A percentile compares a stretch with the other conserved stretches of the same genome.
Conservation (phyloP, 2,113 vertebrate species). For the Tachuris rubrigastra region DNA sequence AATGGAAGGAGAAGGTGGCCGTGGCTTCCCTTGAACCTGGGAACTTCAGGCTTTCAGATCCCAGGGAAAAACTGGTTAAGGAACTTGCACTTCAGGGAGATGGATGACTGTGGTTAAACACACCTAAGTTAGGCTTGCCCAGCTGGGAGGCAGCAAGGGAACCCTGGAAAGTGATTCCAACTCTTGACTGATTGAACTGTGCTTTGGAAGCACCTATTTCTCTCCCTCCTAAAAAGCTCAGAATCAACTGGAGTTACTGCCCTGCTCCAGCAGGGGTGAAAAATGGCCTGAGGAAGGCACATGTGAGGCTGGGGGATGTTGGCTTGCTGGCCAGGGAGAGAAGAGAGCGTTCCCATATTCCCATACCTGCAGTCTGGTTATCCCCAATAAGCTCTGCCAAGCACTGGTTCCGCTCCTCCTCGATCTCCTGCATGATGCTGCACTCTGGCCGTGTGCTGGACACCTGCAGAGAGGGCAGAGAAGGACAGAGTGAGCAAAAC, state of each 20-base stretch:
- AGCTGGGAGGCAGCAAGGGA: neutral
- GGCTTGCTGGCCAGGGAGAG: neutral
- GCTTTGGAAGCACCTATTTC: neutral
- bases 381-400: neutral
- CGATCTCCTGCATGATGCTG: constrained; percentile 50
- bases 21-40: neutral
- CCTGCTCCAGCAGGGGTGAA: neutral
- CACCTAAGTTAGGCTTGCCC: neutral
- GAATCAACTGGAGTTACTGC: neutral
- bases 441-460: constrained; percentile 4
- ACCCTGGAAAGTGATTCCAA: neutral
- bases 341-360: accelerated
- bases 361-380: constrained; percentile 63
- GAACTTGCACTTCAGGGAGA: neutral
- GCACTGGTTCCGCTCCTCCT: constrained; percentile 50
- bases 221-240: neutral
- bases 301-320: neutral
- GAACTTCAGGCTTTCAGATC: neutral
- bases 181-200: neutral
- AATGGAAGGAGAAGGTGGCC: accelerated
- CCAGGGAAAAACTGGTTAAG: neutral
- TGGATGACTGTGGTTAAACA: neutral
- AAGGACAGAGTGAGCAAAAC: neutral
- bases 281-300: neutral
- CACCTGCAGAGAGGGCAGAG: constrained; percentile 20